Evolutionary conservation across 2,113 vertebrate species (phyloP).

Genomic region (Ginglymostoma cirratum): DNA sequence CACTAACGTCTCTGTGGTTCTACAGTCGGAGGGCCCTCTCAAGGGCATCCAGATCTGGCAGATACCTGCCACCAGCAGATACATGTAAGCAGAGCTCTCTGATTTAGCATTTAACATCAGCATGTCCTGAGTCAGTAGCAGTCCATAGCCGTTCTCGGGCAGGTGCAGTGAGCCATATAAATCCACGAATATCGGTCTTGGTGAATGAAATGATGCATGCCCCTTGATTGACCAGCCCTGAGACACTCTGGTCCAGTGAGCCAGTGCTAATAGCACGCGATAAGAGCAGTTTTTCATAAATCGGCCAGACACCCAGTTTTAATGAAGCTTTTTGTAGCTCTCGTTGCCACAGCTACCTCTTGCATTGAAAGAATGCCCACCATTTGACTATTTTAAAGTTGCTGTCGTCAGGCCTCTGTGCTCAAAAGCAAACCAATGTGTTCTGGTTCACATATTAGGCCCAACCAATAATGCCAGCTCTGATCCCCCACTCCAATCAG

Average conservation of each 20-base stretch:
- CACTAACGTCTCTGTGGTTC: conserved; percentile 63
- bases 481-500: neutral
- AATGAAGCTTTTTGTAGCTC: neutral
- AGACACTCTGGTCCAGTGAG: neutral
- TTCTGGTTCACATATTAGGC: neutral
- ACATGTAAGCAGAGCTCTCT: conserved; percentile 56
- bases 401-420: neutral
- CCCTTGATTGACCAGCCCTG: neutral
- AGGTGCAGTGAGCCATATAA: neutral
- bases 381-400: neutral
- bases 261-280: neutral
- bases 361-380: neutral
- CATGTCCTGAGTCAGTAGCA: neutral
- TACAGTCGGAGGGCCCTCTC: conserved; percentile 62
- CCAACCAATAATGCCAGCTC: too few species aligned
- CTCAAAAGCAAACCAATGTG: neutral
- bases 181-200: neutral
- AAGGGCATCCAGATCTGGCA: conserved; percentile 75
- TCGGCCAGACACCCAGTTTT: neutral
- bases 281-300: neutral
- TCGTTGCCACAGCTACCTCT: neutral
- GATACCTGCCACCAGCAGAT: conserved; percentile 67
- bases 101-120: neutral
- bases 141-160: neutral
- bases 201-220: neutral